Base-by-base conservation (phyloP, 1,140 invertebrate genomes). In the Holotrichia oblita region DNA sequence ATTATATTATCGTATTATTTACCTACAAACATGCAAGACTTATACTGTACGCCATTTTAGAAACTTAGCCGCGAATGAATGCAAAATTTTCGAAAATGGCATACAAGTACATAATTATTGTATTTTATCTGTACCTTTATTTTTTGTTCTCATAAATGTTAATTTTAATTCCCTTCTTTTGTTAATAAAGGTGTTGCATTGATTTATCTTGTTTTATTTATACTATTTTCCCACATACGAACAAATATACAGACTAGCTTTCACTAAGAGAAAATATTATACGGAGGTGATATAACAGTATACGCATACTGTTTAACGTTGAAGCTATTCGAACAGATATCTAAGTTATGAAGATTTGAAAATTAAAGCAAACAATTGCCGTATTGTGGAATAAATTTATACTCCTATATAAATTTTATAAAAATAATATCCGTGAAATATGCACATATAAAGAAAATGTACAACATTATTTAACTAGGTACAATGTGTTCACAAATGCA, bases 151-250 rank as follows among this genome's bases (percentile, higher is more conserved):
- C 14, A 10, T 34, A 34, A 34, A 34, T 34, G 44, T 69, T 27
- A 27, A 69, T 27, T 69, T 69, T 69, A 69, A 69, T 69, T 69
- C 61, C 61, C 22, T 27, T 78, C 44, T 76, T 80, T 78, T 80
- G 74, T 80, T 77, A 80, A 80, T 80, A 80, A 80, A 80, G 79
- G 61, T 79, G 55, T 79, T 77, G 69, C 61, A 77, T 77, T 20
- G 40, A 40, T 41, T 14, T 77, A 24, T 20, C 6, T 74, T 64
- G 22, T 77, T 77, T 77, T 41, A 40, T 77, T 77, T 77, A 4
- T 69, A 48, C 7, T 22, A 8, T 27, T 41, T 41, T 0, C 76
- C 76, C 55, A 27, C 64, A 55, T 55, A 55, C 4, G 48, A 55
- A 2, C 42, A 44, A 6, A 44, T n/a, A 44, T n/a, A 48, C 14